Conservation (phyloP, 2,113 vertebrate genomes). For the Anoplopoma fimbria region DNA sequence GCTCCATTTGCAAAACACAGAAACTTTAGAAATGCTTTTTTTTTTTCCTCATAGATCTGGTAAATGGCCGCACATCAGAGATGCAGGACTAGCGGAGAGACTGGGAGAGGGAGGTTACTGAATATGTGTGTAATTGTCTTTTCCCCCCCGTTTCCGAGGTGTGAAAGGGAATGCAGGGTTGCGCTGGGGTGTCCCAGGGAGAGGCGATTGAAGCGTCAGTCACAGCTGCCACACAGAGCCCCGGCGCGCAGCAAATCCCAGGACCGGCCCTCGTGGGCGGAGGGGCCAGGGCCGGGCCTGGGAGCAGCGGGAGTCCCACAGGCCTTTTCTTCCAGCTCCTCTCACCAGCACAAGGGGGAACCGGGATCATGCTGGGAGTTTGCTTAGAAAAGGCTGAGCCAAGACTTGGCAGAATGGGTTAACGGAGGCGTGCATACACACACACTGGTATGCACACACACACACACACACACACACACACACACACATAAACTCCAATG, state of each 20-base stretch:
- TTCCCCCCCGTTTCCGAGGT: conserved; percentile 79
- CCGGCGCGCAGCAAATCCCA: conserved; percentile 76
- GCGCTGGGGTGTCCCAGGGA: conserved; percentile 79
- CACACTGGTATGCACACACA: conserved; percentile 33
- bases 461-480: conserved; percentile 38
- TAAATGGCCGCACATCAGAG: conserved; percentile 57
- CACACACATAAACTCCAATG: conserved; percentile 44
- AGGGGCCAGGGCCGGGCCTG: conserved; percentile 72
- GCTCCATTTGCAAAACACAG: conserved; percentile 58
- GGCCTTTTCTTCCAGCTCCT: conserved; percentile 77
- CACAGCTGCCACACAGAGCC: conserved; percentile 85
- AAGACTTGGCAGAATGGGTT: conserved; percentile 81
- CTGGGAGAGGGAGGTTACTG: conserved; percentile 66
- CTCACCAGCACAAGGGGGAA: conserved; percentile 74
- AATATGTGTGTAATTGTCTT: conserved; percentile 83
- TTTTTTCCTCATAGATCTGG: conserved; percentile 38
- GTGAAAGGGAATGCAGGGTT: conserved; percentile 83
- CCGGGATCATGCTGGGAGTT: conserved; percentile 79
- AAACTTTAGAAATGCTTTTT: conserved; percentile 64
- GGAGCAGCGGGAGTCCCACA: conserved; percentile 80
- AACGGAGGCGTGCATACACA: conserved; percentile 69
- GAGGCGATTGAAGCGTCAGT: conserved; percentile 84
- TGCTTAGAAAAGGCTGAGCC: conserved; percentile 81
- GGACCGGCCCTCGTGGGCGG: conserved; percentile 64
- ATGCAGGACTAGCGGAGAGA: conserved; percentile 53